Evolutionary conservation across 2,797 vertebrate species (phyloP).

Genomic region (Melanotaenia pygmaea): DNA sequence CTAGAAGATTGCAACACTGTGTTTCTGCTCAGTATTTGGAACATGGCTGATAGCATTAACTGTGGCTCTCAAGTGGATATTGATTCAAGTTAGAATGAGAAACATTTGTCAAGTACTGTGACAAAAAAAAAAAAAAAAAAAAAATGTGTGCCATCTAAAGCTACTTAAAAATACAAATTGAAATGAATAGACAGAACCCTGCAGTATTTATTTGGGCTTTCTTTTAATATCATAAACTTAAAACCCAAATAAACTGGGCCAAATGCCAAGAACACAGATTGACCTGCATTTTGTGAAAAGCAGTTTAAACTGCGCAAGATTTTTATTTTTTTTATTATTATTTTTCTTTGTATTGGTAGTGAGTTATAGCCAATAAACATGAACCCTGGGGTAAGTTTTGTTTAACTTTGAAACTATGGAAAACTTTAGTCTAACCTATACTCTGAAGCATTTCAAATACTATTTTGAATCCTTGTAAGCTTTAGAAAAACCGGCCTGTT

Average conservation of each 20-base stretch:
- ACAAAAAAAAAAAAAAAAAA: not conserved
- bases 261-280: not conserved
- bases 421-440: not conserved
- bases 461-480: conserved; percentile 1
- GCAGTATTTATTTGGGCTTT: not conserved
- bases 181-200: not conserved
- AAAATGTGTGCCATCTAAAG: not conserved
- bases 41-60: not conserved
- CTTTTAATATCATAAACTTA: not conserved
- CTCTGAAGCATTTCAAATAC: not conserved
- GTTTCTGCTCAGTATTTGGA: conserved; percentile 10
- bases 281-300: not conserved
- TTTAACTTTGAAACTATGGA: not conserved
- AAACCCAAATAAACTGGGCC: not conserved
- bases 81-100: not conserved
- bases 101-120: not conserved
- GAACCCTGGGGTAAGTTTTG: not conserved
- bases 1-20: not conserved
- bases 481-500: not conserved
- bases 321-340: no score
- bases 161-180: not conserved
- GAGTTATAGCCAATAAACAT: not conserved
- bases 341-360: not conserved
- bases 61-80: not conserved
- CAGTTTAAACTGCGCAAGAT: not conserved